phyloP scores from a whole-genome alignment of 2,797 vertebrate genomes.

The Aeoliscus strigatus region DNA sequence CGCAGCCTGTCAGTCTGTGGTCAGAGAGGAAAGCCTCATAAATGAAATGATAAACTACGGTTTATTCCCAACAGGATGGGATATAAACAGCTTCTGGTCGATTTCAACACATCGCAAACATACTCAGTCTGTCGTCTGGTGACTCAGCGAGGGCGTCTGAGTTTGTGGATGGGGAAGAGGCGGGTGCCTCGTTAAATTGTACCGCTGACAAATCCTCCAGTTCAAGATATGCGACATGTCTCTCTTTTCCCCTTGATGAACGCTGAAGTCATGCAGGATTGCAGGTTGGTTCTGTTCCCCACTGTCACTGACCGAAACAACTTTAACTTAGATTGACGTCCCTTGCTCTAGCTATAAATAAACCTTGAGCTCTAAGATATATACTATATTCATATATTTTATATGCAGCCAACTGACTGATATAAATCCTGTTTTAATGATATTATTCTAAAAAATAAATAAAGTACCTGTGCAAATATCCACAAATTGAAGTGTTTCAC shows the following conservation, averaged over 20 bases:
- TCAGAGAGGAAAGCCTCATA: neutral
- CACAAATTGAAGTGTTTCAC: slow-evolving; percentile 85
- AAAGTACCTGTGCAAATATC: slow-evolving; percentile 86
- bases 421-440: slow-evolving; percentile 78
- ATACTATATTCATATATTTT: slow-evolving; percentile 83
- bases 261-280: slow-evolving; percentile 77
- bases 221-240: slow-evolving; percentile 55
- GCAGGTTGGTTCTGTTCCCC: slow-evolving; percentile 74
- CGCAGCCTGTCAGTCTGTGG: slow-evolving; percentile 42
- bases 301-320: slow-evolving; percentile 76
- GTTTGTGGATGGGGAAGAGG: slow-evolving; percentile 31
- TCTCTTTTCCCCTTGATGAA: slow-evolving; percentile 49
- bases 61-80: slow-evolving; percentile 7
- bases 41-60: slow-evolving; percentile 14
- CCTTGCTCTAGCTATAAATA: slow-evolving; percentile 82
- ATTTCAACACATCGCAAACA: slow-evolving; percentile 28
- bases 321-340: slow-evolving; percentile 76
- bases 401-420: slow-evolving; percentile 79
- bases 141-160: slow-evolving; percentile 34
- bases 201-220: slow-evolving; percentile 52
- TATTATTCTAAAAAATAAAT: slow-evolving; percentile 85
- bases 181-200: neutral
- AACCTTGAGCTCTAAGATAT: slow-evolving; percentile 85
- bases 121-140: slow-evolving; percentile 24
- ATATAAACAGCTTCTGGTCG: slow-evolving; percentile 12